Evolutionary conservation across 1,140 invertebrate species (phyloP), one percentile per base, ranked within the genome.

Genomic region (Drosophila paulistorum): DNA sequence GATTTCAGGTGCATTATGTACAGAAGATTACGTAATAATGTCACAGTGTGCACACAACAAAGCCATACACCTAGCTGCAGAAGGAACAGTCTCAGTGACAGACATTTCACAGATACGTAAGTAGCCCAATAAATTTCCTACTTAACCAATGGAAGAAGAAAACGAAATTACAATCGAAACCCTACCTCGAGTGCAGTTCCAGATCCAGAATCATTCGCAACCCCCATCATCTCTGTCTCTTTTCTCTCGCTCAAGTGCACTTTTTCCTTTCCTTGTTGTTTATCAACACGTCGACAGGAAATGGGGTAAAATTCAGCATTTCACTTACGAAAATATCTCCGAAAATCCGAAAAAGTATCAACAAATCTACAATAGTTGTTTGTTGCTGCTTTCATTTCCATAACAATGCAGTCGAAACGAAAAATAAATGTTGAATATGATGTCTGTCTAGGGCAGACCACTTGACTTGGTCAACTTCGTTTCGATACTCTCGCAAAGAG

Each of bases 1-100:
- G 90, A 91, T 91, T 91, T 91, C 90, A 90, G 90, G 90, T 91
- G 90, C 90, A 91, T 91, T 91, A 91, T 91, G 90, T 91, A 91
- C 89, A 91, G 90, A 91, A 90, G 90, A 91, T 91, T 91, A 91
- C 86, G 90, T 91, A 91, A 91, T 91, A 91, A 91, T 91, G 90
- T 91, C 90, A 91, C 90, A 90, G 90, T 91, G 90, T 91, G 90
- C 90, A 91, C 90, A 91, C 87, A 91, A 91, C 90, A 91, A 91
- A 91, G 90, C 90, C 90, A 91, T 91, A 87, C 78, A 91, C 83
- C 77, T 91, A 90, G 87, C 90, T 91, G 90, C 90, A 78, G 89
- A 90, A 91, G 90, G 90, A 91, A 90, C 90, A 91, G 90, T 91
- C 87, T 91, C 90, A 91, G 82, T 91, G 87, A 91, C 90, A 81